Conservation (phyloP, 1,140 invertebrate genomes). For the Potamilus streckersoni region DNA sequence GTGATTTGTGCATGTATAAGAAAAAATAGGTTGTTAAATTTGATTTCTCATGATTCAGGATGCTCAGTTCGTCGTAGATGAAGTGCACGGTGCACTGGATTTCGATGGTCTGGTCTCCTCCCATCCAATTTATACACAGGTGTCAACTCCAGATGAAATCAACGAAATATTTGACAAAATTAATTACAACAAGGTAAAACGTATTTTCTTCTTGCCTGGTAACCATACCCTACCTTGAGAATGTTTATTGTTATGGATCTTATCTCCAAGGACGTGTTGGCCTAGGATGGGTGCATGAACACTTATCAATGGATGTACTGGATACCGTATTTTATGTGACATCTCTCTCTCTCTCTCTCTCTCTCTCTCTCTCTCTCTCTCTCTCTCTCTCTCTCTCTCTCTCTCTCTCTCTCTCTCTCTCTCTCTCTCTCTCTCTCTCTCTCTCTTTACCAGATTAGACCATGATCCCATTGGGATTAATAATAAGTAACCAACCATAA, state of each 20-base stretch:
- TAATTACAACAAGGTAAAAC: conserved; percentile 89
- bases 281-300: background rate
- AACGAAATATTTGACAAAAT: conserved; percentile 94
- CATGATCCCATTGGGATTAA: too few species aligned
- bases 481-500: too few species aligned
- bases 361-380: too few species aligned
- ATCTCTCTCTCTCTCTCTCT: too few species aligned
- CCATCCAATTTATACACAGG: conserved; percentile 85
- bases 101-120: conserved; percentile 88
- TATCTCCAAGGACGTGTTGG: background rate
- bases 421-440: too few species aligned
- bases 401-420: too few species aligned
- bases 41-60: conserved; percentile 42
- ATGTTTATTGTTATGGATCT: background rate
- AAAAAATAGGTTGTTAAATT: background rate
- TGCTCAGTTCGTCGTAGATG: conserved; percentile 82
- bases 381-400: too few species aligned
- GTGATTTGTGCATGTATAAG: background rate
- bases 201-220: background rate
- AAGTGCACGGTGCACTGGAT: conserved; percentile 86
- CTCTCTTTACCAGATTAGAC: too few species aligned
- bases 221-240: background rate
- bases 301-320: background rate
- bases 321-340: too few species aligned
- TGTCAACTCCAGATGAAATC: conserved; percentile 90